Base-by-base conservation (phyloP, 2,888 invertebrate species). In the Tridacna crocea region DNA sequence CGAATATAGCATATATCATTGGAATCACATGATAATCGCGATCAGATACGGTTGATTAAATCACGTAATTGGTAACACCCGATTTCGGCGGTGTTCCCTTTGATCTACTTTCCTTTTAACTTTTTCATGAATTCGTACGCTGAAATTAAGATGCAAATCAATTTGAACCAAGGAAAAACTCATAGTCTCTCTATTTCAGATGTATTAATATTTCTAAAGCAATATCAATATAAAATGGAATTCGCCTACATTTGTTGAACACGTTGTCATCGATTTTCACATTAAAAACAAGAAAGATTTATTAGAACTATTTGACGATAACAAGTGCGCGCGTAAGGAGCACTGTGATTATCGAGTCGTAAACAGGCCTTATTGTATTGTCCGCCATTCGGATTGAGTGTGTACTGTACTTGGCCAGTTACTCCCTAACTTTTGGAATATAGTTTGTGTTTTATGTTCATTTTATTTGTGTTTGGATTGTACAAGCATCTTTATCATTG, bases 331-430 rank as follows among this genome's bases (percentile, higher is more conserved):
- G 91, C 91, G 92, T 88, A 92, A 83, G 89, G 87, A 88, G 86
- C 87, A 87, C 87, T 86, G 89, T 87, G 82, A 79, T 75, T 88
- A 87, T 85, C 85, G 88, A 85, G 36, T 91, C 90, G 86, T 87
- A 87, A 87, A 72, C 76, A 90, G 92, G 92, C 89, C 90, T 89
- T 91, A 91, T 92, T 92, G 92, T 92, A 88, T 91, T 90, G 88
- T 92, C 92, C 92, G 92, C 92, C 92, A 92, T 92, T 92, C 88
- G 90, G 91, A 90, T 89, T 87, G 87, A 88, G 87, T 79, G 90
- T 88, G 90, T 89, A 84, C 84, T 79, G 79, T 82, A 83, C 80
- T 73, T 73, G 61, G 78, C 65, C 70, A 36, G 12, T 47, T 70
- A 70, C 51, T 70, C 66, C 65, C 48, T 70, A 68, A 70, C 70